Base-by-base conservation (phyloP, 2,888 invertebrate genomes). In the Selenia dentaria region DNA sequence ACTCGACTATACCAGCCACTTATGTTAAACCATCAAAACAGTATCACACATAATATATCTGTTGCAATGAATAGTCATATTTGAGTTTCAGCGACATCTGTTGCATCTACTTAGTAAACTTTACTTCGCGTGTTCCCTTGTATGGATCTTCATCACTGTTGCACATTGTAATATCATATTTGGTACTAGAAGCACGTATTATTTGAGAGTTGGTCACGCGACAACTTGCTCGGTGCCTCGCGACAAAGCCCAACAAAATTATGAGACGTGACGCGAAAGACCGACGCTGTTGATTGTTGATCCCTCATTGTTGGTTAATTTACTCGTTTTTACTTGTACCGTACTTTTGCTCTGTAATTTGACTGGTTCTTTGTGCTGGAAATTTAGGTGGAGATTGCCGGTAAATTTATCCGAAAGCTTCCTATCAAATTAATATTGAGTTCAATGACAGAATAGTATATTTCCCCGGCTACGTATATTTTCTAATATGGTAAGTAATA, bases 221-320 rank as follows among this genome's bases (percentile, higher is more conserved):
- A 59, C 65, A 65, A 64, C 57, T 68, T 53, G 61, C 57, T 59
- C 57, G 62, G 51, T 55, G 52, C 53, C 34, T 46, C 54, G 61
- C 62, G 65, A 64, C 65, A 64, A 62, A 57, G 65, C 58, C 54
- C 57, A 60, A 62, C 70, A 59, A 65, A 62, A 64, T 69, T 65
- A 69, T 59, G 58, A 49, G 57, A 61, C 64, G 67, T 69, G 69
- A 57, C 58, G 35, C 40, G 58, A 56, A 62, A 57, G 50, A 54
- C 25, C 47, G 36, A 28, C 28, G 25, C 28, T 42, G 52, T 43
- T 51, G 52, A 54, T 50, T 57, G 54, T 50, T 57, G 57, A 48
- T 54, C 45, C 52, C 28, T 38, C 41, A 36, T 40, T 40, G 35
- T 40, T 28, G 18, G 28, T 40, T 46, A 35, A 46, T 46, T 46